Conservation (phyloP, 2,797 vertebrate genomes). For the Poecilia velifera region DNA sequence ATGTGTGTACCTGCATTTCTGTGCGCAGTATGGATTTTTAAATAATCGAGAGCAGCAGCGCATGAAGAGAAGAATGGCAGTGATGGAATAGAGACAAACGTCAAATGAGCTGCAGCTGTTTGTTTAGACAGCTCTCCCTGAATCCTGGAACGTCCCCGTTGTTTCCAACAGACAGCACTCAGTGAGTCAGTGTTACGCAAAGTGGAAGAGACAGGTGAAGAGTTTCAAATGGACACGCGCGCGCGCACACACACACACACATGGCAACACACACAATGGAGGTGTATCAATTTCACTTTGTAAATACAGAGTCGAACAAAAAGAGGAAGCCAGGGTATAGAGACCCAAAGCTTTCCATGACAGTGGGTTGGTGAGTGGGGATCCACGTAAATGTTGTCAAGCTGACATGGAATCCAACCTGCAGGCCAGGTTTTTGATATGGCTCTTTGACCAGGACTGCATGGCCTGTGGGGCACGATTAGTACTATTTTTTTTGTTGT, state of each 20-base stretch:
- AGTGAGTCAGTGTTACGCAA: conserved; percentile 31
- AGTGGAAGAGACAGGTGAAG: conserved; percentile 41
- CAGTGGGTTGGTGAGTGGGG: conserved; percentile 14
- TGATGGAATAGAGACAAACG: conserved; percentile 35
- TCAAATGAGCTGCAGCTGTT: conserved; percentile 45
- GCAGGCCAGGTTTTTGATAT: not conserved
- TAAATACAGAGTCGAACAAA: conserved; percentile 30
- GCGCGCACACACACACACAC: conserved; percentile 1
- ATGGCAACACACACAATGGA: conserved; percentile 15
- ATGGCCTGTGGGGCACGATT: not conserved
- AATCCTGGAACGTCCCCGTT: conserved; percentile 37
- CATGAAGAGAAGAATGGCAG: conserved; percentile 13
- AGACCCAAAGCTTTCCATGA: conserved; percentile 29
- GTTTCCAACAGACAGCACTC: conserved; percentile 24
- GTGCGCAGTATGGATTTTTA: conserved; percentile 24
- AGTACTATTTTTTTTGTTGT: not conserved
- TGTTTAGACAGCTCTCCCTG: conserved; percentile 52
- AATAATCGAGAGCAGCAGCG: conserved; percentile 4
- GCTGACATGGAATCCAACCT: conserved; percentile 12
- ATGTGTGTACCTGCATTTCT: conserved; percentile 7
- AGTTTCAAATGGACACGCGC: conserved; percentile 9
- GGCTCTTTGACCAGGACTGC: not conserved
- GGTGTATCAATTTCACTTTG: conserved; percentile 44
- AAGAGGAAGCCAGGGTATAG: conserved; percentile 21
- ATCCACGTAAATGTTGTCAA: conserved; percentile 35